phyloP scores from a whole-genome alignment of 2,888 invertebrate species.

The Opisthograptis luteolata region DNA sequence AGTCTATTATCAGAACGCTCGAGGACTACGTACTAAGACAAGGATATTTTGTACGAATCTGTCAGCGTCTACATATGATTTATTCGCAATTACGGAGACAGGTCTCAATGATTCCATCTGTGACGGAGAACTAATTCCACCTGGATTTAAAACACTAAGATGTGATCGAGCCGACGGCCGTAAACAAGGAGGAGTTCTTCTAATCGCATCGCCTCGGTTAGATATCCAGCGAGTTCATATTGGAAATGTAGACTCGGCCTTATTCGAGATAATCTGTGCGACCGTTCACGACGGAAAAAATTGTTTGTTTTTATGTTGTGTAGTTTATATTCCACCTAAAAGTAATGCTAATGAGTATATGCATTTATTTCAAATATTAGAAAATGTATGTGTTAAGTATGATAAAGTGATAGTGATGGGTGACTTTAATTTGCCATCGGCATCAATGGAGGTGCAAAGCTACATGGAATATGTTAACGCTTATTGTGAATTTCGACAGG shows the following conservation, averaged over 20 bases:
- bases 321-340: neutral
- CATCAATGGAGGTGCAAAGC: neutral
- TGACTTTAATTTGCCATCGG: neutral
- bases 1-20: neutral
- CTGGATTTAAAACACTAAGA: constrained; percentile 22
- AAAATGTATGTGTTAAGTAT: too few relatives aligned
- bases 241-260: constrained; percentile 17
- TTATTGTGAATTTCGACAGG: neutral
- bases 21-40: constrained; percentile 29
- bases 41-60: constrained; percentile 14
- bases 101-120: constrained; percentile 26
- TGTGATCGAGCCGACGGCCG: constrained; percentile 32
- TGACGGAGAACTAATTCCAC: constrained; percentile 29
- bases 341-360: neutral
- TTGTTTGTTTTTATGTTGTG: neutral
- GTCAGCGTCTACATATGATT: constrained; percentile 20
- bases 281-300: constrained; percentile 7
- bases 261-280: constrained; percentile 31
- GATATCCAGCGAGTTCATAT: constrained; percentile 21
- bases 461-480: neutral
- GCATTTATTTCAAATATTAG: neutral
- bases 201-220: constrained; percentile 27
- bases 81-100: constrained; percentile 27
- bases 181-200: constrained; percentile 13
- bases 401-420: too few relatives aligned